These are phyloP conservation scores for Melikaiella ostensackeni DNA, from an alignment of 2,888 invertebrate species.

Conservation along the genomic window DNA sequence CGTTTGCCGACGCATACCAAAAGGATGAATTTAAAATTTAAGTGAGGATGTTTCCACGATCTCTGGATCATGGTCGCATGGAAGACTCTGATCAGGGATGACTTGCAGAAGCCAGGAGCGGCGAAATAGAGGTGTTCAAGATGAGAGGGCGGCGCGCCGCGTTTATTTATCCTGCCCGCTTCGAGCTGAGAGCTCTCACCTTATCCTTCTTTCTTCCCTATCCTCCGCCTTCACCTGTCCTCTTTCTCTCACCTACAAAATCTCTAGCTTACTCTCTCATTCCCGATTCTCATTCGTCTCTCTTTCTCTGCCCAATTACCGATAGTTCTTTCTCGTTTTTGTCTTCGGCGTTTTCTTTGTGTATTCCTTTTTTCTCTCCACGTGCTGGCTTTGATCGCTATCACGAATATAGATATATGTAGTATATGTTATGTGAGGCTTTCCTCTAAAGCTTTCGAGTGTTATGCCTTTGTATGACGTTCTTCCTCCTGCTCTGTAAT, in stretches of 20 bases:
- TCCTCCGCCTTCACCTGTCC: slow-evolving; percentile 48
- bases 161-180: slow-evolving; percentile 75
- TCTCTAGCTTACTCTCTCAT: neutral
- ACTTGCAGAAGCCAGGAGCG: slow-evolving; percentile 65
- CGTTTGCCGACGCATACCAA: slow-evolving; percentile 7
- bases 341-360: slow-evolving; percentile 37
- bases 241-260: slow-evolving; percentile 26
- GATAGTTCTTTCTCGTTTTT: slow-evolving; percentile 32
- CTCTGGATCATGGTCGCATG: slow-evolving; percentile 21
- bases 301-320: slow-evolving; percentile 22
- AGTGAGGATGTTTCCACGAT: slow-evolving; percentile 26
- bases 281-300: neutral
- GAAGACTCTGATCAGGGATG: slow-evolving; percentile 56
- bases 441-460: slow-evolving; percentile 48
- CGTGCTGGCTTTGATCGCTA: slow-evolving; percentile 35
- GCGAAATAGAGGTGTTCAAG: slow-evolving; percentile 74
- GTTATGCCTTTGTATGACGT: slow-evolving; percentile 46
- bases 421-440: slow-evolving; percentile 25
- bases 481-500: slow-evolving; percentile 51
- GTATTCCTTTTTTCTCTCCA: slow-evolving; percentile 32
- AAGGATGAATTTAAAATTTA: slow-evolving; percentile 15
- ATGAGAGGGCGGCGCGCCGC: slow-evolving; percentile 75
- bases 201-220: slow-evolving; percentile 47
- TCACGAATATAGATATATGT: slow-evolving; percentile 22
- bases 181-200: slow-evolving; percentile 54